These are phyloP conservation scores for Chamaetylas fuelleborni DNA, from an alignment of 2,113 vertebrate species.

Conservation along the genomic window DNA sequence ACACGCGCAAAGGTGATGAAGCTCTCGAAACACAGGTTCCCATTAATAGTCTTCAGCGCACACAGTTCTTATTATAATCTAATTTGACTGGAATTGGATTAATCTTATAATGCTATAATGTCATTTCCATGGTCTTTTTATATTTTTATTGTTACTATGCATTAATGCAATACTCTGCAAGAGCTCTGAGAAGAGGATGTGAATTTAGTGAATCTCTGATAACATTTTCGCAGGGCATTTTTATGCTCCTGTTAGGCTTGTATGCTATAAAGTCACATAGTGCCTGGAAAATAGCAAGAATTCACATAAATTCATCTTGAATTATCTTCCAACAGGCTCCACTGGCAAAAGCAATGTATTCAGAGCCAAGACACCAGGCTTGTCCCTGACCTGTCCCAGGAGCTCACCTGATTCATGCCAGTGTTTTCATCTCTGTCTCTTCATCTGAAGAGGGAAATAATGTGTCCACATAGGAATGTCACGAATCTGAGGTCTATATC, in stretches of 20 bases:
- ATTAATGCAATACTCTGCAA: constrained; percentile 57
- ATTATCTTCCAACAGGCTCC: not conserved
- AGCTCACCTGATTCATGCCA: not conserved
- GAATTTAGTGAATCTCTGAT: constrained; percentile 31
- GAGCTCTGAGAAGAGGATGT: constrained; percentile 30
- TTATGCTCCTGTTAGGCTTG: not conserved
- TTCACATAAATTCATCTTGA: not conserved
- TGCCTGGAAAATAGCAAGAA: constrained; percentile 23
- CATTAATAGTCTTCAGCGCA: constrained; percentile 54
- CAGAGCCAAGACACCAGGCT: not conserved
- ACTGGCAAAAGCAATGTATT: not conserved
- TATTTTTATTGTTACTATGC: constrained; percentile 63
- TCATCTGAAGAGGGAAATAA: not conserved
- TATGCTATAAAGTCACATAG: not conserved
- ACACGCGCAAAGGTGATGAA: not conserved
- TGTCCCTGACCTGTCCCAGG: not conserved
- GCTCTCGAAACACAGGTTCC: constrained; percentile 55
- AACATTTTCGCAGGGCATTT: constrained; percentile 58
- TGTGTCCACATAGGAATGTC: not conserved
- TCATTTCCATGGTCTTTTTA: constrained; percentile 67
- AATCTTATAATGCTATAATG: constrained; percentile 70
- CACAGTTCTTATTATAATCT: constrained; percentile 65
- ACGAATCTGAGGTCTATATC: not conserved
- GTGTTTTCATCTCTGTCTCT: not conserved
- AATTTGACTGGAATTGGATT: constrained; percentile 71